Percentiles rank a stretch among this genome's conserved stretches.
These are phyloP conservation scores for Takifugu flavidus DNA, from an alignment of 2,113 vertebrate genomes.

Conservation along the genomic window DNA sequence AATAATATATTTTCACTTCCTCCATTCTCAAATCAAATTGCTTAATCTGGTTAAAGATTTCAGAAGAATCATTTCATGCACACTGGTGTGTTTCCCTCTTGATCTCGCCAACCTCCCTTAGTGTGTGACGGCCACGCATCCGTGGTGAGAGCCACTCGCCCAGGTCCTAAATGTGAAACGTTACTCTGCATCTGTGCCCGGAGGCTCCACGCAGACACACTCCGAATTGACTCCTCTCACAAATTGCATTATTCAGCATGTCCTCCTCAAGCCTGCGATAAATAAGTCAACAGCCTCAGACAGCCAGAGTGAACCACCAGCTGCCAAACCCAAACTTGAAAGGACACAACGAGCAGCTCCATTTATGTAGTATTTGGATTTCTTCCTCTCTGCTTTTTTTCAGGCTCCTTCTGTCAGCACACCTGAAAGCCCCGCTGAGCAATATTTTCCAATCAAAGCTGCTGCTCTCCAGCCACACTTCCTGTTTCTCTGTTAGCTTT, in stretches of 20 bases:
- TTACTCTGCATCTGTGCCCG: conserved; percentile 13
- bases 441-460: conserved; percentile 37
- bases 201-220: conserved; percentile 34
- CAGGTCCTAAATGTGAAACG: conserved; percentile 7
- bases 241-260: conserved; percentile 68
- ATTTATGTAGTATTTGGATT: conserved; percentile 15
- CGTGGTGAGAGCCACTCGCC: not conserved
- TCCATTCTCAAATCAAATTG: too few relatives aligned
- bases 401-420: conserved; percentile 5
- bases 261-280: conserved; percentile 60
- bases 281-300: conserved; percentile 64
- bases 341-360: conserved; percentile 39
- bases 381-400: not conserved
- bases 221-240: conserved; percentile 48
- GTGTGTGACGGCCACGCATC: not conserved
- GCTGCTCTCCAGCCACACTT: conserved; percentile 29
- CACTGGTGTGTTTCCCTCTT: too few relatives aligned
- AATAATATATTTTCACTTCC: too few relatives aligned
- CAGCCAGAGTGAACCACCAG: conserved; percentile 49
- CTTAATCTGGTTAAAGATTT: too few relatives aligned
- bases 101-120: too few relatives aligned
- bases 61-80: too few relatives aligned
- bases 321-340: conserved; percentile 42
- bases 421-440: conserved; percentile 25
- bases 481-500: conserved; percentile 60